phyloP scores from a whole-genome alignment of 2,113 vertebrate genomes.

The Etheostoma cragini region DNA sequence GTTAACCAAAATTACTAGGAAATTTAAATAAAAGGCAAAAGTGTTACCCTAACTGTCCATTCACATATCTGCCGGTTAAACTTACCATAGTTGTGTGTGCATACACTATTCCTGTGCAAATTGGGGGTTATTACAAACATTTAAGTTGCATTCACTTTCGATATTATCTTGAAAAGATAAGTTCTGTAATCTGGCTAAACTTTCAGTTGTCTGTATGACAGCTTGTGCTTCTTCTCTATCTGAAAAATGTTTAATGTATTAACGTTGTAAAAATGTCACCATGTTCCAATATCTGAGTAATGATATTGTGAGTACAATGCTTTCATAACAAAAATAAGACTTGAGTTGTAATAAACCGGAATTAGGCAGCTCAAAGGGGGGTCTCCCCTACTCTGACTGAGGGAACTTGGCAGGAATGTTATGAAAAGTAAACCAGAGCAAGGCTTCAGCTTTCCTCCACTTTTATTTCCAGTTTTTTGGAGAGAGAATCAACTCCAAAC shows the following conservation, averaged over 20 bases:
- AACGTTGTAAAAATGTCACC: background rate
- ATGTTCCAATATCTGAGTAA: background rate
- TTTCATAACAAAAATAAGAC: conserved; percentile 5
- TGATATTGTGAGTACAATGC: background rate
- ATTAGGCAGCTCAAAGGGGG: conserved; percentile 32
- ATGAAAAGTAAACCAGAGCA: conserved; percentile 65
- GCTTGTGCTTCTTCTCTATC: background rate
- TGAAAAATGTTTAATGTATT: background rate
- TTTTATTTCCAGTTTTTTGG: conserved; percentile 67
- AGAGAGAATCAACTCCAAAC: conserved; percentile 68
- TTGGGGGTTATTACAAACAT: background rate
- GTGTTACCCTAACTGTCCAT: background rate
- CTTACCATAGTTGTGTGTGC: background rate
- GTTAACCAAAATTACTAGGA: background rate
- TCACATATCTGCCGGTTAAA: background rate
- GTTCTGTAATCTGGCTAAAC: background rate
- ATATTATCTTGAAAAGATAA: background rate
- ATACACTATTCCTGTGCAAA: background rate
- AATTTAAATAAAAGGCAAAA: background rate
- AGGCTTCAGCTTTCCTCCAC: conserved; percentile 69
- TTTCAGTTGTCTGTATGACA: background rate
- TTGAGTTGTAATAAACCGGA: conserved; percentile 1
- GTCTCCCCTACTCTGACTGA: conserved; percentile 16
- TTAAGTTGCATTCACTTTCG: background rate
- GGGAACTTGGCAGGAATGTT: conserved; percentile 55